Evolutionary conservation across 2,797 vertebrate species (phyloP).

Genomic region (Sebastes matsubarae): DNA sequence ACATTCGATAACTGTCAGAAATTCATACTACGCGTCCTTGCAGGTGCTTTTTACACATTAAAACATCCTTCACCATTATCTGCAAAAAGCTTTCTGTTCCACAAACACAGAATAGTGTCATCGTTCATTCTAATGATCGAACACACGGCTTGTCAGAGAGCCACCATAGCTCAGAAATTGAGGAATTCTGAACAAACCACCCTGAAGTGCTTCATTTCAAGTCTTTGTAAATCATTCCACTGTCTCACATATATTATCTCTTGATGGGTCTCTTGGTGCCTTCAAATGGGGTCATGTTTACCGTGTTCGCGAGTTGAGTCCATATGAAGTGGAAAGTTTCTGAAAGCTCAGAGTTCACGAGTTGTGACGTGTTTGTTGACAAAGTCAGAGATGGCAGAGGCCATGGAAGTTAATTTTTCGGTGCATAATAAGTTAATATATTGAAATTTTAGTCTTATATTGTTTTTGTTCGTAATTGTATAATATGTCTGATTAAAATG

Average conservation of each 20-base stretch:
- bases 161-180: background rate
- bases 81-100: background rate
- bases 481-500: too few relatives aligned
- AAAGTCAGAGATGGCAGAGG: too few relatives aligned
- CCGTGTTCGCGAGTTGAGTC: too few relatives aligned
- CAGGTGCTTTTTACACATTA: background rate
- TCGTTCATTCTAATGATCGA: background rate
- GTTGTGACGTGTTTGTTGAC: too few relatives aligned
- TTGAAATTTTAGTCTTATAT: too few relatives aligned
- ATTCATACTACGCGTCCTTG: background rate
- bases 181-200: background rate
- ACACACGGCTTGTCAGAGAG: background rate
- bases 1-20: background rate
- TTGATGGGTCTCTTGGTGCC: too few relatives aligned
- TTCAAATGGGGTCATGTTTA: too few relatives aligned
- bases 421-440: too few relatives aligned
- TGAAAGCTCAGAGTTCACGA: too few relatives aligned
- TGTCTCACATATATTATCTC: background rate
- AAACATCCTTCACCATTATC: background rate
- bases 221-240: background rate
- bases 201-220: background rate
- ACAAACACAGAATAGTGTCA: background rate
- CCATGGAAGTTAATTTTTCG: too few relatives aligned
- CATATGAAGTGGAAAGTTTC: too few relatives aligned
- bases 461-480: too few relatives aligned